Evolutionary conservation across 2,797 vertebrate species (phyloP).

Genomic region (Myotis planiceps): DNA sequence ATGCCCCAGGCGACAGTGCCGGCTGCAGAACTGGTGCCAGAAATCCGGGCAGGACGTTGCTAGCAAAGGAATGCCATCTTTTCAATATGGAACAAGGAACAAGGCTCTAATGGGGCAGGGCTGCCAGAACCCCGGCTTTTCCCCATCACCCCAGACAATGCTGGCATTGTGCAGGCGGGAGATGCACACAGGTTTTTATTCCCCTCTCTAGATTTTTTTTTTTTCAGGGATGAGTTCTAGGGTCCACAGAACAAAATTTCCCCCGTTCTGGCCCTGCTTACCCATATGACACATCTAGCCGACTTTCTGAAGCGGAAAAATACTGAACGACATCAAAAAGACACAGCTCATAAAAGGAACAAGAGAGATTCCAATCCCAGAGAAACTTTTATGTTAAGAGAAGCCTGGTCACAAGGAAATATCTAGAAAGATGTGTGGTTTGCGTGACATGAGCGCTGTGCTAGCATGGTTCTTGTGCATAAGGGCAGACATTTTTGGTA

Average conservation of each 20-base stretch:
- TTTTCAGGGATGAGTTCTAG: neutral
- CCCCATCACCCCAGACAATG: constrained; percentile 82
- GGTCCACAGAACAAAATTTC: neutral
- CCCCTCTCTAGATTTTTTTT: constrained; percentile 54
- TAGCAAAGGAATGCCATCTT: constrained; percentile 85
- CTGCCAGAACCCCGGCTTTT: constrained; percentile 84
- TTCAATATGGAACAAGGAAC: constrained; percentile 87
- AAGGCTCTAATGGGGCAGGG: constrained; percentile 83
- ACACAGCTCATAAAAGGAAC: neutral
- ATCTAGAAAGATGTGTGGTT: neutral
- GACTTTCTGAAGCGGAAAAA: constrained; percentile 32
- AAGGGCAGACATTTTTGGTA: constrained; percentile 1
- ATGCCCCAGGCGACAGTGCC: constrained; percentile 76
- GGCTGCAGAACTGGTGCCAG: constrained; percentile 75
- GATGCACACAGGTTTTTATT: constrained; percentile 38
- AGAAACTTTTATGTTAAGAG: neutral
- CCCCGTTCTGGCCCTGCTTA: neutral
- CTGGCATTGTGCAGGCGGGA: constrained; percentile 79
- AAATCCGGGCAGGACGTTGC: constrained; percentile 68
- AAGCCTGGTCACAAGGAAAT: neutral
- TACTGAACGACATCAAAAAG: neutral
- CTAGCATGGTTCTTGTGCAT: neutral
- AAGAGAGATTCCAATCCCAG: constrained; percentile 12
- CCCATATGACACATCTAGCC: neutral
- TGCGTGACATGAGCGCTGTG: neutral